Evolutionary conservation across 1,140 invertebrate species (phyloP).

Genomic region (Eufriesea mexicana): DNA sequence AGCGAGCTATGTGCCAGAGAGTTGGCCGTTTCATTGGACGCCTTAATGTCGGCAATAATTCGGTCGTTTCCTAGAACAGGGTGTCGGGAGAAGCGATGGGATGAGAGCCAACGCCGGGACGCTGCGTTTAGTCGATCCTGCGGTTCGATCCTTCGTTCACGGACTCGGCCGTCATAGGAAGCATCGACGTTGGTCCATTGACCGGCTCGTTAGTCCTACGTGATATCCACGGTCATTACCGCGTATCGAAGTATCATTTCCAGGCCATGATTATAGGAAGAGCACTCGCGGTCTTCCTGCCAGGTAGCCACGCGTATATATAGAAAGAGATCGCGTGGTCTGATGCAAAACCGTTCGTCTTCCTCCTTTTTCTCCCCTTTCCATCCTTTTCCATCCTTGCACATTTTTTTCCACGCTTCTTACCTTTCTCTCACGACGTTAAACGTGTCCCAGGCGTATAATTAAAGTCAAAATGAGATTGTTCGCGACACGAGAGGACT

Average conservation of each 20-base stretch:
- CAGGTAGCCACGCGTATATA: slow-evolving; percentile 40
- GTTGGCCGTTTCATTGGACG: neutral
- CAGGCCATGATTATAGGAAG: slow-evolving; percentile 46
- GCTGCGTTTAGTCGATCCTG: neutral
- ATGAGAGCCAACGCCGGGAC: neutral
- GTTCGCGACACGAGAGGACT: slow-evolving; percentile 61
- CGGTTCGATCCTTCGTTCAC: neutral
- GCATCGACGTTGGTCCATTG: slow-evolving; percentile 3
- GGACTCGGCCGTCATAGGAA: neutral
- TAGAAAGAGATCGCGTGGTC: too few species aligned
- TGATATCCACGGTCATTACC: slow-evolving; percentile 50
- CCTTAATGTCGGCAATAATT: slow-evolving; percentile 11
- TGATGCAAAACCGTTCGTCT: slow-evolving; percentile 14
- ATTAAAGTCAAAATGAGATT: slow-evolving; percentile 71
- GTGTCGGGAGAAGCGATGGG: neutral
- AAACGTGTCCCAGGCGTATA: slow-evolving; percentile 62
- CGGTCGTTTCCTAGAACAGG: slow-evolving; percentile 12
- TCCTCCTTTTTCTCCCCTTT: neutral
- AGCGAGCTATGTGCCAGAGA: too few species aligned
- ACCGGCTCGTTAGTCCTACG: slow-evolving; percentile 48
- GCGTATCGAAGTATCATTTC: slow-evolving; percentile 58
- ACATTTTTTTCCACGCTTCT: too few species aligned
- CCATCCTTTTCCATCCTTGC: neutral
- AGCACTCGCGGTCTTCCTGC: slow-evolving; percentile 28
- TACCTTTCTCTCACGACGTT: slow-evolving; percentile 53